Conservation (phyloP, 2,888 invertebrate genomes). For the Catocala sponsa region DNA sequence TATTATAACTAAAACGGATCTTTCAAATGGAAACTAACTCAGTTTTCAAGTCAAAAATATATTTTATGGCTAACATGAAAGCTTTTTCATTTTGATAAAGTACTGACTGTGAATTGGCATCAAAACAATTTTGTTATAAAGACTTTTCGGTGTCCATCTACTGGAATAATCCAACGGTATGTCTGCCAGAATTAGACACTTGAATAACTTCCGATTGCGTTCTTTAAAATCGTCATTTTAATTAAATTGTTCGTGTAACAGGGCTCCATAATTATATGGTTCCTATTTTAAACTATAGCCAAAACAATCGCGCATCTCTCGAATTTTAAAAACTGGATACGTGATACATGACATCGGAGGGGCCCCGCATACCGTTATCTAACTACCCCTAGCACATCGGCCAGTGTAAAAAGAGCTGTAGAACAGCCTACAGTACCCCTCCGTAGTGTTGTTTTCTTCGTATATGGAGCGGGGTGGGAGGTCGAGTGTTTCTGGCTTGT, state of each 20-base stretch:
- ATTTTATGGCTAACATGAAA: constrained; percentile 20
- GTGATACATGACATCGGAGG: constrained; percentile 78
- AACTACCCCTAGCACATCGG: constrained; percentile 67
- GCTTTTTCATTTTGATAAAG: constrained; percentile 28
- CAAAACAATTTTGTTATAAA: constrained; percentile 40
- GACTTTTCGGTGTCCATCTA: constrained; percentile 30
- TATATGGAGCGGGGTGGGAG: constrained; percentile 63
- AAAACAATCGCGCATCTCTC: constrained; percentile 61
- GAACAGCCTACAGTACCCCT: constrained; percentile 60
- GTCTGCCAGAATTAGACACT: constrained; percentile 28
- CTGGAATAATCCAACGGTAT: constrained; percentile 38
- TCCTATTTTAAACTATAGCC: constrained; percentile 46
- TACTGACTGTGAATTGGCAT: constrained; percentile 26
- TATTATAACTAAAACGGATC: constrained; percentile 72
- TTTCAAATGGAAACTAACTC: constrained; percentile 46
- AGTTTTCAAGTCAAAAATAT: constrained; percentile 23
- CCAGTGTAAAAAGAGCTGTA: constrained; percentile 72
- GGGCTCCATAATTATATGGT: constrained; percentile 12
- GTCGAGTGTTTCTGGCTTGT: constrained; percentile 73
- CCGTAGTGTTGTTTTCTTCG: constrained; percentile 65
- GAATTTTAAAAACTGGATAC: constrained; percentile 72
- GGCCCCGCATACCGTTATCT: constrained; percentile 74
- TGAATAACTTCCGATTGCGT: constrained; percentile 32
- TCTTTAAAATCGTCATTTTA: constrained; percentile 25
- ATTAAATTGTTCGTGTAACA: constrained; percentile 29